Evolutionary conservation across 2,113 vertebrate species (phyloP).

Genomic region (Indicator maculatus): DNA sequence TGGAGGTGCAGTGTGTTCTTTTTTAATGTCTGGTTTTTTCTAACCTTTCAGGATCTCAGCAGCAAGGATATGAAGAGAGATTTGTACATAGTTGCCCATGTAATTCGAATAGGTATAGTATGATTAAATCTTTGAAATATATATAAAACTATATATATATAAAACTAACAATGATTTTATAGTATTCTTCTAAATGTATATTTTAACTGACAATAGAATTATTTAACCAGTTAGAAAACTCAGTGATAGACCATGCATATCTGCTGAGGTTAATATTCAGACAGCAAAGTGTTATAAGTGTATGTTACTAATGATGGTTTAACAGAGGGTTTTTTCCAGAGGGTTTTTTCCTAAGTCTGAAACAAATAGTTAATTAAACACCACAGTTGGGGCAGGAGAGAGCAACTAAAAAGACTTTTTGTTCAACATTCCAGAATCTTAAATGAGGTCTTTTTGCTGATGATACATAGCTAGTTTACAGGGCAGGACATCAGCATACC

Average conservation of each 20-base stretch:
- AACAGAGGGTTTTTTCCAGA: background rate
- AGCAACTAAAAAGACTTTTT: background rate
- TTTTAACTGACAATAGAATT: background rate
- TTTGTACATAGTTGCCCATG: constrained; percentile 93
- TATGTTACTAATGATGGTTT: background rate
- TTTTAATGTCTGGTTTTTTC: constrained; percentile 6
- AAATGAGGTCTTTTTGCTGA: background rate
- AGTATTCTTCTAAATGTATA: background rate
- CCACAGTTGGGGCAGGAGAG: background rate
- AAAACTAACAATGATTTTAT: background rate
- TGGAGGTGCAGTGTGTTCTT: background rate
- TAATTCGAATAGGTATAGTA: constrained; percentile 91
- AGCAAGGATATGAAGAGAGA: constrained; percentile 97
- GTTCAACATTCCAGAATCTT: background rate
- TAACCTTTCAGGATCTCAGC: constrained; percentile 88
- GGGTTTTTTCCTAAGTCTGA: background rate
- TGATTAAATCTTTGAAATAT: constrained; percentile 1
- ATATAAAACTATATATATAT: background rate
- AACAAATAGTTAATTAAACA: background rate
- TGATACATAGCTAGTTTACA: background rate
- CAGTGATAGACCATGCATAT: background rate
- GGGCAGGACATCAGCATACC: background rate
- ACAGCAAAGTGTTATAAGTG: background rate
- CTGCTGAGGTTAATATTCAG: background rate
- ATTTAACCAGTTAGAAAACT: background rate